Base-by-base conservation (phyloP, 2,888 invertebrate genomes). In the Temnothorax ravouxi region DNA sequence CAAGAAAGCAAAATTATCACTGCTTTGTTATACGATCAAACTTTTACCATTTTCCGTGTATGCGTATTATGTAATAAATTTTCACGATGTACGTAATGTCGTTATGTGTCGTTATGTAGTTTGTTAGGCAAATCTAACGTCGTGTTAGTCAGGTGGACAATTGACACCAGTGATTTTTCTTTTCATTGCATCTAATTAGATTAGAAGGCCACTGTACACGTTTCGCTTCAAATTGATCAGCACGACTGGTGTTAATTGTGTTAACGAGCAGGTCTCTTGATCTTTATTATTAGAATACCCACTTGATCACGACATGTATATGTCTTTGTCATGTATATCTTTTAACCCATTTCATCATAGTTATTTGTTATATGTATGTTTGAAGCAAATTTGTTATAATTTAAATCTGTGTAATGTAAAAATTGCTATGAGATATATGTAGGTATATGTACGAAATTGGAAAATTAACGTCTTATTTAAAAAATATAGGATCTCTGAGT, bases 141-240 rank as follows among this genome's bases (percentile, higher is more conserved):
- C 56, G 72, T 72, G 50, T 41, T 82, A 82, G 84, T 83, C 82
- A 77, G 52, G 71, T 18, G 79, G 21, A 64, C 79, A 61, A 75
- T 66, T 38, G 77, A 56, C 72, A 74, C 80, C 76, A 82, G 66
- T 56, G 72, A 54, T 74, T 29, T 87, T 76, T 89, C 67, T 82
- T 89, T 86, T 87, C 79, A 80, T 87, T 87, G 87, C 83, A 85
- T 88, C 88, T 89, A 89, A 89, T 89, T 88, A 88, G 80, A 90
- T 88, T 90, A 86, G 86, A 85, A 76, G 82, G 9, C 67, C 76
- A 62, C n/a, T 54, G 62, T 47, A 38, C 56, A 38, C 56, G 82
- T 87, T 83, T 54, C 44, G 25, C 41, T 47, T 41, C 21, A 29
- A 50, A 47, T 67, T 47, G 74, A 83, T 72, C 79, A 34, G 38